Percentiles rank a stretch among this genome's conserved stretches.
Conservation (phyloP, 2,888 invertebrate genomes). For the Julus scanicus region DNA sequence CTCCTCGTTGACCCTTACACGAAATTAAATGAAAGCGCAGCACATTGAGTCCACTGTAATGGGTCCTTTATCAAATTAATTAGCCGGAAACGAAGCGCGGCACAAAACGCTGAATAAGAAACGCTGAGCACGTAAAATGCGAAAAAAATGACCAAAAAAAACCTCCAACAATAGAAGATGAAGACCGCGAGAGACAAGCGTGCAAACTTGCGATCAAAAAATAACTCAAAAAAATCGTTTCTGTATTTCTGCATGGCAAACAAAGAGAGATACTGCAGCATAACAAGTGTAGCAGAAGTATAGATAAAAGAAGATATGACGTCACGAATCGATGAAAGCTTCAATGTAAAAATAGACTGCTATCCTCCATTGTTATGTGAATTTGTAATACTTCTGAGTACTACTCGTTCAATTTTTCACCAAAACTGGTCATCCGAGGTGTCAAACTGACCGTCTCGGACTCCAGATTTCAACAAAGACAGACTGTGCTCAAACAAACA, state of each 20-base stretch:
- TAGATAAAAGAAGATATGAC: not conserved
- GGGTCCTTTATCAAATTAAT: not conserved
- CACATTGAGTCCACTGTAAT: not conserved
- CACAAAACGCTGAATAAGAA: too few relatives aligned
- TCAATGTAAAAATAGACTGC: not conserved
- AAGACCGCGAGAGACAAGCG: not conserved
- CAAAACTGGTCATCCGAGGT: not conserved
- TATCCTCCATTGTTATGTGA: not conserved
- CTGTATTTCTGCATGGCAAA: not conserved
- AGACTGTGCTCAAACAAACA: too few relatives aligned
- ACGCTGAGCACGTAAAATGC: not conserved
- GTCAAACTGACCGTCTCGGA: conserved; percentile 13
- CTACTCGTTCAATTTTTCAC: not conserved
- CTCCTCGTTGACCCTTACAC: not conserved
- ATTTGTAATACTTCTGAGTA: not conserved
- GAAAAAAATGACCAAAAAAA: not conserved
- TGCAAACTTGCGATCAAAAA: not conserved
- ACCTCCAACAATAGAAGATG: not conserved
- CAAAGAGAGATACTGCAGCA: not conserved
- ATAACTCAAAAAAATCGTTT: not conserved
- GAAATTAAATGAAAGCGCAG: not conserved
- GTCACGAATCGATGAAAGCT: not conserved
- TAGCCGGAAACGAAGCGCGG: not conserved
- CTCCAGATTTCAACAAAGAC: not conserved
- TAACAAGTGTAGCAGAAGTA: not conserved